These are phyloP conservation scores for Bucorvus abyssinicus DNA, from an alignment of 2,797 vertebrate genomes.

Conservation along the genomic window DNA sequence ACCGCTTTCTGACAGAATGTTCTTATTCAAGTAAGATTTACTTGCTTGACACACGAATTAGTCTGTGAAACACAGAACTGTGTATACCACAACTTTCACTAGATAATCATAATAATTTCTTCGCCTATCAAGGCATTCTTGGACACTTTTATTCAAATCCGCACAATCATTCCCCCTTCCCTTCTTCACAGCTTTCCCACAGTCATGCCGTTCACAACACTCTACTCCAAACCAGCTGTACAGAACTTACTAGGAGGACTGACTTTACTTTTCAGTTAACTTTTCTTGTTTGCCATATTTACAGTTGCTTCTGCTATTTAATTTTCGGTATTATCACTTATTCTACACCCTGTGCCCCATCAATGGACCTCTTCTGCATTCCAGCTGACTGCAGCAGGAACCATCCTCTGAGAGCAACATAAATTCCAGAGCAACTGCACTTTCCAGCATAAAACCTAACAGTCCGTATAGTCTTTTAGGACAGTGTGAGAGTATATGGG, in stretches of 20 bases:
- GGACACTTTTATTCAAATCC: neutral
- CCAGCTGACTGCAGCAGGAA: neutral
- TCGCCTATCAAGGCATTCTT: neutral
- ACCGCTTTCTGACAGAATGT: neutral
- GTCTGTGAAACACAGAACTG: neutral
- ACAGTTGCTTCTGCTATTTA: neutral
- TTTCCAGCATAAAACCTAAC: neutral
- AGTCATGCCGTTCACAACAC: neutral
- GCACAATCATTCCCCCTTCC: neutral
- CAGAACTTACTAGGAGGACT: neutral
- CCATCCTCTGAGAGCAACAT: neutral
- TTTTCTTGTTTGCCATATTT: neutral
- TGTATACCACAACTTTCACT: neutral
- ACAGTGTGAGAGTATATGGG: neutral
- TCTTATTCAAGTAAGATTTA: neutral
- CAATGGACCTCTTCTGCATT: neutral
- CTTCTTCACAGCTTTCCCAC: neutral
- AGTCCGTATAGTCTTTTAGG: neutral
- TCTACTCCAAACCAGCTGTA: neutral
- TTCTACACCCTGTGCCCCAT: neutral
- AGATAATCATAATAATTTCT: neutral
- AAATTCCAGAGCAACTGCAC: neutral
- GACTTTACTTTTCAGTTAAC: neutral
- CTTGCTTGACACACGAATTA: neutral
- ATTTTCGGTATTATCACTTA: neutral